Evolutionary conservation across 1,140 invertebrate genomes (phyloP).

Genomic region (Ephestia elutella): DNA sequence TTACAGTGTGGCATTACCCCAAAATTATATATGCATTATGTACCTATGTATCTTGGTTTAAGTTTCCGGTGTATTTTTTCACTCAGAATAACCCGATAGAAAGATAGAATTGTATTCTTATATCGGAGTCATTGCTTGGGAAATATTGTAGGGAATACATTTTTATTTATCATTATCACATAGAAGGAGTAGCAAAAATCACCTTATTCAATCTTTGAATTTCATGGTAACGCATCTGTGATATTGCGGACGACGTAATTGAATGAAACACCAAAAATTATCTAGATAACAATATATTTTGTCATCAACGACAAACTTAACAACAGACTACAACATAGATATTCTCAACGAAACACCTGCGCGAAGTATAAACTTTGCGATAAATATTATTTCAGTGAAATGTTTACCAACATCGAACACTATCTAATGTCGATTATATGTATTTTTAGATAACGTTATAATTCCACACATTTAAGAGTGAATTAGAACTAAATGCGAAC

Average conservation of each 20-base stretch:
- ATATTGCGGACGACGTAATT: background rate
- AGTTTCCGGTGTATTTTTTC: too few species aligned
- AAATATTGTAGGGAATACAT: too few species aligned
- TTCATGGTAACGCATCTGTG: background rate
- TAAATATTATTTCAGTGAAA: conserved; percentile 29
- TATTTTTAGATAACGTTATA: conserved; percentile 15
- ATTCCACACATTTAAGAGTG: conserved; percentile 17
- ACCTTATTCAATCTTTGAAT: too few species aligned
- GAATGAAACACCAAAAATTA: conserved; percentile 28
- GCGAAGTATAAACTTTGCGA: conserved; percentile 38
- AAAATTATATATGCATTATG: too few species aligned
- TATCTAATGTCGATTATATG: conserved; percentile 25
- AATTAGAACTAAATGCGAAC: conserved; percentile 41
- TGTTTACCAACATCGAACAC: conserved; percentile 38
- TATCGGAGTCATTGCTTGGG: too few species aligned
- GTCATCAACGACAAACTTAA: conserved; percentile 73
- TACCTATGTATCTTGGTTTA: too few species aligned
- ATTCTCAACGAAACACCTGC: conserved; percentile 55
- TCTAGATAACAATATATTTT: conserved; percentile 74
- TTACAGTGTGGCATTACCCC: too few species aligned
- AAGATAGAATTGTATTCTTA: too few species aligned
- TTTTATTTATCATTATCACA: too few species aligned
- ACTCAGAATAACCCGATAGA: too few species aligned
- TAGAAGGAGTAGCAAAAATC: too few species aligned
- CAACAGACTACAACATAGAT: conserved; percentile 71